A percentile compares a stretch with the other conserved stretches of the same genome.
Conservation (phyloP, 2,797 vertebrate genomes). For the Vireo griseus region DNA sequence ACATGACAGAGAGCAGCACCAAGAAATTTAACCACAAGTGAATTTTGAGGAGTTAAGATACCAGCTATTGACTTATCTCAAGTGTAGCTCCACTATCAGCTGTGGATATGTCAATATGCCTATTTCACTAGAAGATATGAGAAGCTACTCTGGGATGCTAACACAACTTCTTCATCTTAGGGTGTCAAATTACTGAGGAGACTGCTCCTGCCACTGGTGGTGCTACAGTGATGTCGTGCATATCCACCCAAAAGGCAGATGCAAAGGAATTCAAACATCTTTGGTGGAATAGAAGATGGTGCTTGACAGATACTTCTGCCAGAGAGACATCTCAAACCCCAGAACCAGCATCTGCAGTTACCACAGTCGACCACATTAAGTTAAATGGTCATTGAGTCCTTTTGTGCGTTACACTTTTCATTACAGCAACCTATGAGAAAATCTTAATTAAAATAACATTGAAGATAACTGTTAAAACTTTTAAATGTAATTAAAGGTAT, state of each 20-base stretch:
- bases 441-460: neutral
- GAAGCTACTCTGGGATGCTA: neutral
- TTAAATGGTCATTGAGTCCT: neutral
- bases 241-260: neutral
- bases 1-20: neutral
- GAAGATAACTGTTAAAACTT: neutral
- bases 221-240: neutral
- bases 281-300: neutral
- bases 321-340: neutral
- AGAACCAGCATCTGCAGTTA: neutral
- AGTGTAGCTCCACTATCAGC: neutral
- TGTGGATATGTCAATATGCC: neutral
- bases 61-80: neutral
- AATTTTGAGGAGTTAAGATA: neutral
- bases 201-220: neutral
- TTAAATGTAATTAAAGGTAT: constrained; percentile 26
- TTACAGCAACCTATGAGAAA: neutral
- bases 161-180: neutral
- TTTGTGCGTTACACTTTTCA: neutral
- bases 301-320: neutral
- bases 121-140: neutral
- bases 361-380: neutral
- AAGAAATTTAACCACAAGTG: neutral
- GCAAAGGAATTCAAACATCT: neutral
- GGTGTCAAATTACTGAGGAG: neutral